Evolutionary conservation across 2,888 invertebrate species (phyloP), one percentile per base, ranked within the genome.

Genomic region (Hypsopygia costalis): DNA sequence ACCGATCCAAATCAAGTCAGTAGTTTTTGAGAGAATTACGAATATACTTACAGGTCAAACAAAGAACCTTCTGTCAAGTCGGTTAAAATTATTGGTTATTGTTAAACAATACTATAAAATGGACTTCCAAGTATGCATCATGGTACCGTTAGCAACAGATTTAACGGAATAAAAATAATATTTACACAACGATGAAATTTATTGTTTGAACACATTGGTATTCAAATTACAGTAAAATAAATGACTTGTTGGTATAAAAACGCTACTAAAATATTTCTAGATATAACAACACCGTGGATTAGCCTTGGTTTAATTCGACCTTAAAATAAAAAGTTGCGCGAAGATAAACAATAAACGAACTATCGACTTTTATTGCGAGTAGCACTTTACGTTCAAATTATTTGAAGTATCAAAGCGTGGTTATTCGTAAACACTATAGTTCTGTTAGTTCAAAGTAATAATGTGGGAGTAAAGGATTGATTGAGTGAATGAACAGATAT

Each of bases 351-450:
- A 43, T 41, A 43, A 43, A 47, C 36, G 11, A 33, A 41, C 29
- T 36, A 35, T 41, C 31, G 25, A 34, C 6, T 67, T 66, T 65
- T 65, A 65, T 63, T 56, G 52, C 60, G 36, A 38, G 56, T 45
- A 64, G 62, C 65, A 67, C 65, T 65, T 55, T 54, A 45, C 44
- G 43, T 34, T 42, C 42, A 50, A 58, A 51, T 51, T 37, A 31
- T 37, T 37, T 30, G 22, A 30, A 21, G 36, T 22, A 37, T 7
- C 8, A 29, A 16, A 11, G 10, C 6, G 9, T 29, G 36, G 28
- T 20, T 36, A 36, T 36, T 29, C 35, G 29, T 11, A 36, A 5
- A 10, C 20, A 10, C 12, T 16, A 2, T 16, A 16, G 16, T 16
- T 16, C 16, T 16, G 2, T 2, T 4, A 4, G 4, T 16, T 16